Evolutionary conservation across 2,888 invertebrate species (phyloP), one percentile per base, ranked within the genome.

Genomic region (Lysandra coridon): DNA sequence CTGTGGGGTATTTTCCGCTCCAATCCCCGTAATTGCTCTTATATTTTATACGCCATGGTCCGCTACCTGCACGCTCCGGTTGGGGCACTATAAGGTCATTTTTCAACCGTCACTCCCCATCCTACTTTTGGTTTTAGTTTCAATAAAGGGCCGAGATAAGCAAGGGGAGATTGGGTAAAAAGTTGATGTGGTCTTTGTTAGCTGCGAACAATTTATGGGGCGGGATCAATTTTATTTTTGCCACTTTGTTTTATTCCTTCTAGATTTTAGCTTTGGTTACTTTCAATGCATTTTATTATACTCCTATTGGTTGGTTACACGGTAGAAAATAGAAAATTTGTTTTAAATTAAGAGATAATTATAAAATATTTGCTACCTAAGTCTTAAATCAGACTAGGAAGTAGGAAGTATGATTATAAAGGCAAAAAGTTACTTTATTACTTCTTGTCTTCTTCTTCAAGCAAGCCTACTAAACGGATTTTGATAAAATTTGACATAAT

Each of bases 121-220:
- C 78, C 82, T 75, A 81, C 74, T 80, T 81, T 73, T 64, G 79
- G 79, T 73, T 82, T 81, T 78, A 78, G 73, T 82, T 82, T 80
- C 81, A 82, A 82, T 82, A 82, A 82, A 80, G 80, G 81, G 37
- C 69, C 69, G 62, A 79, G 73, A 79, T 79, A 79, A 79, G 78
- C 78, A 78, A 57, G 69, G 40, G 74, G 74, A 74, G 74, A 44
- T 74, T 74, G 69, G 79, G 78, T 78, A 75, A 77, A 73, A 80
- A 79, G 80, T 81, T 69, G 78, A 80, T 75, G 79, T 73, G 78
- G 40, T 80, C 80, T 81, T 81, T 80, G 78, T 78, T 37, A 53
- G 69, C 73, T 78, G 40, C 74, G 30, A 40, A 74, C 74, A 44
- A 74, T 79, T 78, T 78, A 49, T 74, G 76, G 76, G 80, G 79